These are phyloP conservation scores for Parotia lawesii DNA, from an alignment of 2,113 vertebrate genomes.

Conservation along the genomic window DNA sequence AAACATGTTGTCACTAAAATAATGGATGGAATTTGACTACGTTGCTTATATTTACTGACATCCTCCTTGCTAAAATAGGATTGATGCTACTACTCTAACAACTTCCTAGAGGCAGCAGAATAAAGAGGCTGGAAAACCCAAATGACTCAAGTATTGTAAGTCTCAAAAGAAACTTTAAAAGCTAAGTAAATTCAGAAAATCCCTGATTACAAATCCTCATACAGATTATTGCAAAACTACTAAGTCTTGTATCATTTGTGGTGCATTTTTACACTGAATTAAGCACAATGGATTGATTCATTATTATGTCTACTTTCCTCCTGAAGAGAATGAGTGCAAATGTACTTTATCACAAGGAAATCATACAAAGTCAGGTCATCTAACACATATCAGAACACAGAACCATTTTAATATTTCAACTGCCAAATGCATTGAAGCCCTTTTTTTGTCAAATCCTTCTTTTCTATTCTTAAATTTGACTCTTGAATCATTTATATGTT, in stretches of 20 bases:
- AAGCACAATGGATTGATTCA: background rate
- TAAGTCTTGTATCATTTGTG: background rate
- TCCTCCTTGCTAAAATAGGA: background rate
- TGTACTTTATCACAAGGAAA: background rate
- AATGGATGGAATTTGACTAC: conserved; percentile 1
- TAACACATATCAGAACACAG: background rate
- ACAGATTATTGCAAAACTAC: background rate
- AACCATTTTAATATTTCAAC: background rate
- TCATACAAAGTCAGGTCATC: background rate
- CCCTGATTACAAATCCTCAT: background rate
- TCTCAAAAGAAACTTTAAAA: background rate
- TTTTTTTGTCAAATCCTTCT: background rate
- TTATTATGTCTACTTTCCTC: background rate
- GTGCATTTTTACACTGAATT: background rate
- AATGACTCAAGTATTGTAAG: background rate
- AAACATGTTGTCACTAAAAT: conserved; percentile 25
- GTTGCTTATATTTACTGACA: conserved; percentile 16
- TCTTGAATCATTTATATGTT: background rate
- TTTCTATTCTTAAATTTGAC: background rate
- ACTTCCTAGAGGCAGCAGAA: background rate
- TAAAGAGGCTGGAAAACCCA: background rate
- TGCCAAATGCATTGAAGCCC: background rate
- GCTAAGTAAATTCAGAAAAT: background rate
- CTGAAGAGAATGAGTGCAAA: background rate
- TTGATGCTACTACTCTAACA: background rate